phyloP scores from a whole-genome alignment of 1,140 invertebrate genomes.

The Bombus confusus region DNA sequence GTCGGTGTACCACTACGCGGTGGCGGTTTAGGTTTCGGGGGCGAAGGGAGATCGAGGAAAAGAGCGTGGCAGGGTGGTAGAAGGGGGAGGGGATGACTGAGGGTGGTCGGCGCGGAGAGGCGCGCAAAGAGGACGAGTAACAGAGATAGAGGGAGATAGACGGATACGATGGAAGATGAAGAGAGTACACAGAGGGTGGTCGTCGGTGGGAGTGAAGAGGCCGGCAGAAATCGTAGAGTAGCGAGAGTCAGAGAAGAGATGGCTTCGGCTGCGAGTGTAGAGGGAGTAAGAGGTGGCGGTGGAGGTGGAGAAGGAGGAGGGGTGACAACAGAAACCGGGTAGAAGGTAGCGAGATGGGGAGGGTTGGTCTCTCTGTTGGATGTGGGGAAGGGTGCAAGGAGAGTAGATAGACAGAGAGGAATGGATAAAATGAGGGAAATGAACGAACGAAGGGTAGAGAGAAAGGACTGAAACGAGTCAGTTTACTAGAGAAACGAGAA shows the following conservation, averaged over 20 bases:
- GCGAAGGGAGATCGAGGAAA: slow-evolving; percentile 50
- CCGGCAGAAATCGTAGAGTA: slow-evolving; percentile 59
- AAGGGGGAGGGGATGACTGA: not conserved
- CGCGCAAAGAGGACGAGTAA: not conserved
- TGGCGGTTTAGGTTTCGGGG: slow-evolving; percentile 63
- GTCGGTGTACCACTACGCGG: slow-evolving; percentile 60
- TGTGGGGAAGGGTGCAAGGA: slow-evolving; percentile 34
- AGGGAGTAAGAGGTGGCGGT: not conserved
- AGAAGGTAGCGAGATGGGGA: slow-evolving; percentile 52
- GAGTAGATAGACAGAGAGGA: not conserved
- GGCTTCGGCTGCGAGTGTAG: slow-evolving; percentile 18
- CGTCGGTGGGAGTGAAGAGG: slow-evolving; percentile 41
- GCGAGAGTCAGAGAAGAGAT: slow-evolving; percentile 62
- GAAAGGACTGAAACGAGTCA: slow-evolving; percentile 23
- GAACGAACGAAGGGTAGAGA: slow-evolving; percentile 12
- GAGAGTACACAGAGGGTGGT: slow-evolving; percentile 32
- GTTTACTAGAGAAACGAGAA: not conserved
- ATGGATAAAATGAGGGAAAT: slow-evolving; percentile 5
- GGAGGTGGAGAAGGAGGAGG: slow-evolving; percentile 50
- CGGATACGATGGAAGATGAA: slow-evolving; percentile 29
- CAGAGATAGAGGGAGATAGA: not conserved
- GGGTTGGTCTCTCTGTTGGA: slow-evolving; percentile 45
- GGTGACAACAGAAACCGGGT: slow-evolving; percentile 72
- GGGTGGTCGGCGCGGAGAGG: slow-evolving; percentile 18
- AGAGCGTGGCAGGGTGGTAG: slow-evolving; percentile 24